Percentiles rank a stretch among this genome's conserved stretches.
phyloP scores from a whole-genome alignment of 2,113 vertebrate species.

The Noturus placidus region DNA sequence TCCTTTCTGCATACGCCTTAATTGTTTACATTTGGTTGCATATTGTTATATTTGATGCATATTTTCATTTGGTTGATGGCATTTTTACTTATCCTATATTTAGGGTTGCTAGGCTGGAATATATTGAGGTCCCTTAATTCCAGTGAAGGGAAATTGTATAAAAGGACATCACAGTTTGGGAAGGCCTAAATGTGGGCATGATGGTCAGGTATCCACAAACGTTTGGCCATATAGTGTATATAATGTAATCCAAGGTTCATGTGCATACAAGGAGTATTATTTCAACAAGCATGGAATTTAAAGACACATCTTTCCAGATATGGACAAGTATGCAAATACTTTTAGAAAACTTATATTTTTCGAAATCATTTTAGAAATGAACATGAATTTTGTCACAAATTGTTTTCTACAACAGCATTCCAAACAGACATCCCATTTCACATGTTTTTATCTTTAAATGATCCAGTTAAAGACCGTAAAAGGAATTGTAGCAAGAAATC shows the following conservation, averaged over 20 bases:
- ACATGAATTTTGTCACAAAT: not conserved
- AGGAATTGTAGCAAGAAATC: not conserved
- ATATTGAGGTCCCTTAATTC: not conserved
- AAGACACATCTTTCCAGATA: not conserved
- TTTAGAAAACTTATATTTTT: not conserved
- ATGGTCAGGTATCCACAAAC: not conserved
- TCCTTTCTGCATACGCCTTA: too few species aligned
- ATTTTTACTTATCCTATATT: too few species aligned
- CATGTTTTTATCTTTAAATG: not conserved
- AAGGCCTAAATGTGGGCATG: not conserved
- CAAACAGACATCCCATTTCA: not conserved
- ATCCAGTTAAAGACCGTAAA: not conserved
- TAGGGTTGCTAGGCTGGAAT: too few species aligned
- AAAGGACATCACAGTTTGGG: not conserved
- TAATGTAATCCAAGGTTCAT: not conserved
- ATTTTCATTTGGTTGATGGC: too few species aligned
- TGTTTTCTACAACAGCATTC: not conserved
- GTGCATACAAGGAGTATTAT: not conserved
- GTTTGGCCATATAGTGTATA: not conserved
- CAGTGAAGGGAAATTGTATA: not conserved
- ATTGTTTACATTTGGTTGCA: too few species aligned
- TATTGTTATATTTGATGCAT: too few species aligned
- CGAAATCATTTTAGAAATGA: not conserved
- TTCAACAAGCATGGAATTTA: not conserved
- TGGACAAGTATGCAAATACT: not conserved